Conservation (phyloP, 1,140 invertebrate genomes). For the Gyrodactylus salaris region DNA sequence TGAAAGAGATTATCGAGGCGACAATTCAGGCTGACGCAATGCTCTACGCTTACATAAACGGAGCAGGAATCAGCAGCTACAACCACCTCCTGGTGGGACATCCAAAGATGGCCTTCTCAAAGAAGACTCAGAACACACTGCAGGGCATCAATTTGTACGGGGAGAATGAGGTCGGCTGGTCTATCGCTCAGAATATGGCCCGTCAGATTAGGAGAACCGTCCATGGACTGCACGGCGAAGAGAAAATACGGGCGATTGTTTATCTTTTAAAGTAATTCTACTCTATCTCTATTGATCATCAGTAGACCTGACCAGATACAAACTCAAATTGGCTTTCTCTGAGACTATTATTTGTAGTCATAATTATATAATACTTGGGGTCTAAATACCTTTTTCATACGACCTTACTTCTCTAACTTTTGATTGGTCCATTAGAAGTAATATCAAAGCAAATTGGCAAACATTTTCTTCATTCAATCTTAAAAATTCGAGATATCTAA, state of each 20-base stretch:
- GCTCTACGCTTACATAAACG: not conserved
- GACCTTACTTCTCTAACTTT: too few species aligned
- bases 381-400: too few species aligned
- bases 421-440: too few species aligned
- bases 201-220: not conserved
- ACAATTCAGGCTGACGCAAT: not conserved
- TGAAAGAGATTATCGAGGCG: conserved; percentile 2
- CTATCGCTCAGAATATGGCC: not conserved
- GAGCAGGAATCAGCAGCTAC: not conserved
- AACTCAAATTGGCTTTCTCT: too few species aligned
- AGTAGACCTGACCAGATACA: too few species aligned
- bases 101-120: not conserved
- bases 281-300: too few species aligned
- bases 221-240: not conserved
- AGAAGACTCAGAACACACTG: not conserved
- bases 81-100: not conserved
- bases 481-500: too few species aligned
- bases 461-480: too few species aligned
- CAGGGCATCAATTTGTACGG: too few species aligned
- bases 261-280: conserved; percentile 3
- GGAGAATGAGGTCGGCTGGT: not conserved
- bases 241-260: not conserved
- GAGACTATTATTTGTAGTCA: too few species aligned
- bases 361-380: too few species aligned
- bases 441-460: too few species aligned